Evolutionary conservation across 2,113 vertebrate species (phyloP), one percentile per base, ranked within the genome.

Genomic region (Pantherophis guttatus): DNA sequence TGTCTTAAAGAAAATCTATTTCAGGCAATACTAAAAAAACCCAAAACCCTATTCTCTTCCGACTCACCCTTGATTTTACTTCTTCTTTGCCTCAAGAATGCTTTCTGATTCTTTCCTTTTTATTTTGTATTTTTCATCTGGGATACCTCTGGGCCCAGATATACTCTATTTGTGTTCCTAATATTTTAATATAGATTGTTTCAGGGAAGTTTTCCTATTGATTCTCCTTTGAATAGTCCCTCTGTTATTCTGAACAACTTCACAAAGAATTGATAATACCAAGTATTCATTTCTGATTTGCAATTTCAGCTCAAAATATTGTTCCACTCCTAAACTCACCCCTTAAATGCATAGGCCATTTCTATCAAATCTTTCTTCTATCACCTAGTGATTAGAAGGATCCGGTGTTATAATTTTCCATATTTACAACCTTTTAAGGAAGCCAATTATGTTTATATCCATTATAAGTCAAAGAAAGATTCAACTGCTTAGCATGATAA

Each of bases 121-220:
- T 90, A 57, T 93, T 92, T 88, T 75, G 91, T 93, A 92, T 92
- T 94, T 94, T 89, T 92, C 53, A 95, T 92, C 29, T 0, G 1
- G 89, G 50, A 62, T 94, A 70, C 90, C 86, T 89, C 90, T 94
- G 89, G 58, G 93, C 91, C 94, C 53, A 65, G 88, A 92, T 62
- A 70, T 57, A 54, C 92, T n/a, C 62, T 33, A 52, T 90, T 91
- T 44, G 15, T 87, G 85, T 87, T 87, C 94, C 94, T 90, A 94
- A 93, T 94, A 88, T 8, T 89, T 86, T 86, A 89, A 62, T 90
- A 94, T 92, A 52, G 52, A 55, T 92, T 96, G 93, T 92, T 93
- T 95, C 93, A 95, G 93, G 52, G 3, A 52, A 50, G 50, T 62
- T 48, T 90, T 93, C 57, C 29, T 58, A 86, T 62, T 90, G 58